Evolutionary conservation across 2,888 invertebrate genomes (phyloP).

Genomic region (Bellardia pandia): DNA sequence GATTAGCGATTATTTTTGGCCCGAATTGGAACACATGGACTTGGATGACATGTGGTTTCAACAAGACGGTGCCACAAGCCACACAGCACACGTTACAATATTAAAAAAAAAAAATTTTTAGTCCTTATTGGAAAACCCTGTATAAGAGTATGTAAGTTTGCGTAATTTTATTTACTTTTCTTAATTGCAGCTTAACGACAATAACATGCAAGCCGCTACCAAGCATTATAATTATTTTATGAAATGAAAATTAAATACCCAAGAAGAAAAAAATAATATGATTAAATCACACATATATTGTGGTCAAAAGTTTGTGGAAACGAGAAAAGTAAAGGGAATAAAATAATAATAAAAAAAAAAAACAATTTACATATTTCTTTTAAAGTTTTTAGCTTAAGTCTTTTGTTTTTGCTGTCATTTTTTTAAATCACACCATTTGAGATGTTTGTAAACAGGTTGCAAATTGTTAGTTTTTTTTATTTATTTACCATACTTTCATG

Average conservation of each 20-base stretch:
- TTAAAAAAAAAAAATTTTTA: no score
- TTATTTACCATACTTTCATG: conserved; percentile 1
- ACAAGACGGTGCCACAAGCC: no score
- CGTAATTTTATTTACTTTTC: conserved; percentile 32
- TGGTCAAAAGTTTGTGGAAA: conserved; percentile 45
- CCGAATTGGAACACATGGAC: no score
- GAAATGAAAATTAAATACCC: conserved; percentile 7
- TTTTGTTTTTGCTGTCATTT: conserved; percentile 31
- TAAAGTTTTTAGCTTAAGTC: conserved; percentile 48
- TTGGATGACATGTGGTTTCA: no score
- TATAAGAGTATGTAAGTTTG: conserved; percentile 7
- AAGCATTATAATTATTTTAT: conserved; percentile 35
- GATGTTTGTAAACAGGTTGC: neutral
- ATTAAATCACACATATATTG: conserved; percentile 49
- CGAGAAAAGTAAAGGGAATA: conserved; percentile 40
- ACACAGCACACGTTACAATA: no score
- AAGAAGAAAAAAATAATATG: neutral
- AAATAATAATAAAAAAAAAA: conserved; percentile 17
- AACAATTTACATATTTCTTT: conserved; percentile 24
- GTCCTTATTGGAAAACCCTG: no score
- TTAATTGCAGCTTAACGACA: conserved; percentile 21
- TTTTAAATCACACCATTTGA: conserved; percentile 5
- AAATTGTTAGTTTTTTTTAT: neutral
- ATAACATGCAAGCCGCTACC: conserved; percentile 2
- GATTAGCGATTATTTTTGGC: no score